A percentile compares a stretch with the other conserved stretches of the same genome.
Evolutionary conservation across 2,888 invertebrate species (phyloP).

Genomic region (Athetis lepigone): DNA sequence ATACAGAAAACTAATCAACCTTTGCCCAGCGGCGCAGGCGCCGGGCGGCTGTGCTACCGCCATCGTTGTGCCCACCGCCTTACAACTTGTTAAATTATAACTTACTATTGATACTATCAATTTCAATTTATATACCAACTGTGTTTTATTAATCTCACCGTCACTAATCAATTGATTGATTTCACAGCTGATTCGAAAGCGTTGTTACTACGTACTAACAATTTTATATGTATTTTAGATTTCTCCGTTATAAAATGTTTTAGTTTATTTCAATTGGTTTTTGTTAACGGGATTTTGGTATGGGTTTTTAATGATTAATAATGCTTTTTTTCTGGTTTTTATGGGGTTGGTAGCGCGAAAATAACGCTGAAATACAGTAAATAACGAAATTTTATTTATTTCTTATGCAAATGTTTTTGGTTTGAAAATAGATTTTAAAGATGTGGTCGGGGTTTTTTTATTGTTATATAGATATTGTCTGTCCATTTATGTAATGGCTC

Average conservation of each 20-base stretch:
- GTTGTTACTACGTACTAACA: conserved; percentile 63
- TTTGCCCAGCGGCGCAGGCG: conserved; percentile 49
- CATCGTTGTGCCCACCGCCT: conserved; percentile 50
- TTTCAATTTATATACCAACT: conserved; percentile 68
- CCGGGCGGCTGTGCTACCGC: conserved; percentile 17
- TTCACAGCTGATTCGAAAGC: conserved; percentile 74
- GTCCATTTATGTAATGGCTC: conserved; percentile 14
- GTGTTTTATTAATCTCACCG: conserved; percentile 67
- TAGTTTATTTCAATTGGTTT: conserved; percentile 51
- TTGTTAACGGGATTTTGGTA: conserved; percentile 56
- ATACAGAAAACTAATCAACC: conserved; percentile 52
- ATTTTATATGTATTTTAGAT: conserved; percentile 65
- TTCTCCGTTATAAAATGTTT: conserved; percentile 65
- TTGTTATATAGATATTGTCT: conserved; percentile 25
- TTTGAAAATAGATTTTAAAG: conserved; percentile 20
- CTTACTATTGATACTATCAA: conserved; percentile 67
- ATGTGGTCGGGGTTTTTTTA: conserved; percentile 7
- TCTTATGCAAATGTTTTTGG: conserved; percentile 40
- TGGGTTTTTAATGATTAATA: conserved; percentile 57
- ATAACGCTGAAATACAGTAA: conserved; percentile 40
- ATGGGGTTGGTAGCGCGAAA: conserved; percentile 31
- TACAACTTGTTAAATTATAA: conserved; percentile 59
- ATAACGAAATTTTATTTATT: conserved; percentile 40
- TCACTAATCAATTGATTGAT: conserved; percentile 72
- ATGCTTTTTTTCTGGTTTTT: conserved; percentile 44